Percentiles rank a stretch among this genome's conserved stretches.
phyloP scores from a whole-genome alignment of 2,888 invertebrate species.

The Sphecodes monilicornis region DNA sequence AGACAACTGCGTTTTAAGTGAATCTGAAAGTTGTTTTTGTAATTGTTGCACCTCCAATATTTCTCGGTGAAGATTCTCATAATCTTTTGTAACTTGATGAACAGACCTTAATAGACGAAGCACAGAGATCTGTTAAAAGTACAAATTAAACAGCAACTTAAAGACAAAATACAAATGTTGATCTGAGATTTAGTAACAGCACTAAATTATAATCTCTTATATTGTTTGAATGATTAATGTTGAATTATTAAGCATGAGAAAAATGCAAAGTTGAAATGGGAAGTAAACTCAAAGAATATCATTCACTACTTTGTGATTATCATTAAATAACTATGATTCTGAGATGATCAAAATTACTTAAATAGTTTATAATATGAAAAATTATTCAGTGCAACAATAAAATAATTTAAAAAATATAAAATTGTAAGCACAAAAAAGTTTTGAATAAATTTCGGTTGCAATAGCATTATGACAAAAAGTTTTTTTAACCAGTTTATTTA shows the following conservation, averaged over 20 bases:
- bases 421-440: not conserved
- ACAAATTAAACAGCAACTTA: slow-evolving; percentile 50
- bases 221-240: not conserved
- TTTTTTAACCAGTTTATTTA: not conserved
- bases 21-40: slow-evolving; percentile 91
- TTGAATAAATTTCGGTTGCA: not conserved
- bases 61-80: slow-evolving; percentile 91
- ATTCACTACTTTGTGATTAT: not conserved
- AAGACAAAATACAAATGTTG: slow-evolving; percentile 30
- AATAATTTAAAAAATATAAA: not conserved
- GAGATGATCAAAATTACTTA: not conserved
- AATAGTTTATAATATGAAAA: not conserved
- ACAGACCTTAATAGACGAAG: slow-evolving; percentile 91
- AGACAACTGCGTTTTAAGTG: slow-evolving; percentile 90
- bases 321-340: not conserved
- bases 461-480: not conserved
- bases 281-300: not conserved
- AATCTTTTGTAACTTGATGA: slow-evolving; percentile 90
- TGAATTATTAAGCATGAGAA: not conserved
- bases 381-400: not conserved
- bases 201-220: not conserved
- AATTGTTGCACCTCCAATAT: slow-evolving; percentile 92
- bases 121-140: slow-evolving; percentile 87
- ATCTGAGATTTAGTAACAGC: not conserved
- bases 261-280: not conserved